Percentiles rank a stretch among this genome's conserved stretches.
Conservation (phyloP, 2,113 vertebrate genomes). For the Meriones unguiculatus region DNA sequence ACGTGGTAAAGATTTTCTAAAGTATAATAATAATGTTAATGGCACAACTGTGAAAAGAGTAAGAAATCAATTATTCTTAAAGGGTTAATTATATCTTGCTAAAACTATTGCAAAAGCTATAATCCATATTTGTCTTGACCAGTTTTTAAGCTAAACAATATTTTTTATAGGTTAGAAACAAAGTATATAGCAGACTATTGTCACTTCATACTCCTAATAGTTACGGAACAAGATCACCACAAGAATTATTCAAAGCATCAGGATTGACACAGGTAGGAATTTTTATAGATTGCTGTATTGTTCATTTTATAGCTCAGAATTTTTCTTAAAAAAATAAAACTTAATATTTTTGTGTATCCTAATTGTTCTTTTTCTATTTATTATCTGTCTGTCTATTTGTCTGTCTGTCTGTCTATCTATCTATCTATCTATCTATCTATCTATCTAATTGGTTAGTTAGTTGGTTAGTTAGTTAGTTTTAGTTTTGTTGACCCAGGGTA, state of each 20-base stretch:
- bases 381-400: background rate
- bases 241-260: constrained; percentile 96
- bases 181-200: constrained; percentile 95
- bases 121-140: constrained; percentile 45
- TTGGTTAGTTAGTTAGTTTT: background rate
- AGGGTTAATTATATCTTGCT: background rate
- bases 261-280: constrained; percentile 94
- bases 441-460: background rate
- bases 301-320: constrained; percentile 33
- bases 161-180: constrained; percentile 93
- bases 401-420: background rate
- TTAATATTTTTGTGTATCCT: constrained; percentile 46
- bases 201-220: constrained; percentile 93
- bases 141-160: constrained; percentile 46
- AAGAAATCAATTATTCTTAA: background rate
- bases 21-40: constrained; percentile 8
- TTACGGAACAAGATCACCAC: constrained; percentile 94
- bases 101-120: background rate
- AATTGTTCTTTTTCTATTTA: background rate
- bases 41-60: background rate
- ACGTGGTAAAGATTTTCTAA: background rate
- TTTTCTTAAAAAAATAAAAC: constrained; percentile 50
- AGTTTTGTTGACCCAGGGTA: background rate
- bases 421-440: no score
- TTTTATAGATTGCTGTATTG: background rate